Conservation (phyloP, 2,797 vertebrate genomes). For the Halcyon chelicuti region DNA sequence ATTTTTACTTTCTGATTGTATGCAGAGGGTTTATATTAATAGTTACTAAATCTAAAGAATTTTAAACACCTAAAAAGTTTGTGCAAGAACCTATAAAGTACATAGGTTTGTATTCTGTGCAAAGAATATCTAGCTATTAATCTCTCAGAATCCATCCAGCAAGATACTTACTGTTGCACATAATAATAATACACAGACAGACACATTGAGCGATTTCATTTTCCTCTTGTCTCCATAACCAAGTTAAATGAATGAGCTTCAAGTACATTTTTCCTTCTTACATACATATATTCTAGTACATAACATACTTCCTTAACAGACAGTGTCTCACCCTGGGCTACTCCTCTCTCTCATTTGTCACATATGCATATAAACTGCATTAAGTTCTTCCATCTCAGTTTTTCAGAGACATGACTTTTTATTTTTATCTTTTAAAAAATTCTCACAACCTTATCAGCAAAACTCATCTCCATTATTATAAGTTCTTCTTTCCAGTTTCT, state of each 20-base stretch:
- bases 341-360: not conserved
- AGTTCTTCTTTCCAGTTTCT: not conserved
- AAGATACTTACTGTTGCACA: not conserved
- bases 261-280: not conserved
- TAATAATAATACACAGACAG: not conserved
- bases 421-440: not conserved
- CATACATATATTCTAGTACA: not conserved
- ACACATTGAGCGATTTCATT: fast-evolving
- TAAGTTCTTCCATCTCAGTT: not conserved
- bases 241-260: not conserved
- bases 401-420: not conserved
- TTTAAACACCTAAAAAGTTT: not conserved
- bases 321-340: not conserved
- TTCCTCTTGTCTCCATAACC: not conserved
- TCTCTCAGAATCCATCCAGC: not conserved
- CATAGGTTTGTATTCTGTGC: not conserved
- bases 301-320: not conserved
- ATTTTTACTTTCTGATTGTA: not conserved
- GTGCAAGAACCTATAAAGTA: not conserved
- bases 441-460: not conserved
- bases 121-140: not conserved
- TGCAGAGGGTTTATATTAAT: not conserved
- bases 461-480: not conserved
- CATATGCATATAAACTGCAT: not conserved
- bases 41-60: not conserved